These are phyloP conservation scores for Platyscelio sp. DNA, from an alignment of 2,888 invertebrate species.

Conservation along the genomic window DNA sequence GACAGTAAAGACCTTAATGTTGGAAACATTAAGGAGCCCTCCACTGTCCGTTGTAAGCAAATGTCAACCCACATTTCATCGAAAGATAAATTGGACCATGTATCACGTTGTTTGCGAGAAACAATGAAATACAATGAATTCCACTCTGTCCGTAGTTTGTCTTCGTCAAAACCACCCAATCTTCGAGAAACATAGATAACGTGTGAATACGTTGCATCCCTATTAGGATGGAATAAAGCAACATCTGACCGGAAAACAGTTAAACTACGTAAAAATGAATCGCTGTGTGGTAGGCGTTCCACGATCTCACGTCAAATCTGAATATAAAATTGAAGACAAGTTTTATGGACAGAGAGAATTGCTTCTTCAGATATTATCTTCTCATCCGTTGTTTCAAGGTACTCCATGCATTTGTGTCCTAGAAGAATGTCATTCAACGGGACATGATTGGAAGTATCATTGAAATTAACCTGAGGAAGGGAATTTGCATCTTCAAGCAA, in stretches of 20 bases:
- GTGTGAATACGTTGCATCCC: neutral
- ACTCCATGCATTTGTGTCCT: neutral
- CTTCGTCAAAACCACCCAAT: constrained; percentile 14
- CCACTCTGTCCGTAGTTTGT: constrained; percentile 22
- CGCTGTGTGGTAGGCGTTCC: constrained; percentile 6
- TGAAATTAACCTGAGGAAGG: neutral
- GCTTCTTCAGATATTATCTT: neutral
- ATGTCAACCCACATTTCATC: constrained; percentile 54
- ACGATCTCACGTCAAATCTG: neutral
- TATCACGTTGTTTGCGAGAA: neutral
- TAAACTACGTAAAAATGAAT: neutral
- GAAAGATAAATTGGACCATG: constrained; percentile 18
- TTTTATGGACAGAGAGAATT: constrained; percentile 13
- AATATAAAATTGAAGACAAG: constrained; percentile 29
- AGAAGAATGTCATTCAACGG: constrained; percentile 5
- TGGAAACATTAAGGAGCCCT: constrained; percentile 9
- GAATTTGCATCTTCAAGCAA: neutral
- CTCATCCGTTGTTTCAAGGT: neutral
- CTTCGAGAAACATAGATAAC: neutral
- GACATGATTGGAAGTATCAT: constrained; percentile 5
- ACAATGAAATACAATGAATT: constrained; percentile 5
- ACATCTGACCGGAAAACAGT: neutral
- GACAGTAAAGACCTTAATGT: neutral
- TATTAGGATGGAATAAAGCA: constrained; percentile 1
- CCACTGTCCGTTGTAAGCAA: neutral